Conservation (phyloP, 2,113 vertebrate genomes). For the Shinisaurus crocodilurus region DNA sequence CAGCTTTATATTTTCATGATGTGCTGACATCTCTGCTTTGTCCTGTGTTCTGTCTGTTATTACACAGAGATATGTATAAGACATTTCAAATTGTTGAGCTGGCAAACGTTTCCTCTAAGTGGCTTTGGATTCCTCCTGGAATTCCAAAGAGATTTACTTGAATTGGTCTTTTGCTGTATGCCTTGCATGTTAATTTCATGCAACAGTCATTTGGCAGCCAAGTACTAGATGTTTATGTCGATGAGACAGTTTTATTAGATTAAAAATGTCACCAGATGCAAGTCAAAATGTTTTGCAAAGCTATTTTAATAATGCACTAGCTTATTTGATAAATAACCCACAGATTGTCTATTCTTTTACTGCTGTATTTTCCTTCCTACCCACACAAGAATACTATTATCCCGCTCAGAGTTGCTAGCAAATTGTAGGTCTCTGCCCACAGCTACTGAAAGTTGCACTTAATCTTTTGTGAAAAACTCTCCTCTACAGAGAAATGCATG, state of each 20-base stretch:
- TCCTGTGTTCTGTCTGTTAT: conserved; percentile 57
- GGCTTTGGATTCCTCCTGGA: conserved; percentile 56
- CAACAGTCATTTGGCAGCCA: not conserved
- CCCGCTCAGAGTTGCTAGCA: conserved; percentile 18
- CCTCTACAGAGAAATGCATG: conserved; percentile 31
- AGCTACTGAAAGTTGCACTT: not conserved
- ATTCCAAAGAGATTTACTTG: conserved; percentile 50
- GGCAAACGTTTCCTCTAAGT: conserved; percentile 63
- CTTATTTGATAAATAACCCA: conserved; percentile 25
- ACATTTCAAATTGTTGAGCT: conserved; percentile 54
- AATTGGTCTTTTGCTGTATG: conserved; percentile 48
- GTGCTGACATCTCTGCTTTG: conserved; percentile 54
- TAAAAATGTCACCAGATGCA: conserved; percentile 54
- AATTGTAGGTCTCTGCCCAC: conserved; percentile 18
- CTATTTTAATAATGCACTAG: conserved; percentile 38
- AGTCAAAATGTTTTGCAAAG: conserved; percentile 42
- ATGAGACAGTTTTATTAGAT: conserved; percentile 26
- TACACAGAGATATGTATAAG: conserved; percentile 38
- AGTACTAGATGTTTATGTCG: conserved; percentile 32
- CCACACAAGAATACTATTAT: not conserved
- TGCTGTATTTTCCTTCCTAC: conserved; percentile 17
- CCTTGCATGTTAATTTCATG: conserved; percentile 47
- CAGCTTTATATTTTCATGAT: conserved; percentile 53
- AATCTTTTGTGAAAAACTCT: not conserved
- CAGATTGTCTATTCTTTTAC: not conserved